These are phyloP conservation scores for Heliconius sara DNA, from an alignment of 2,888 invertebrate genomes.

Conservation along the genomic window DNA sequence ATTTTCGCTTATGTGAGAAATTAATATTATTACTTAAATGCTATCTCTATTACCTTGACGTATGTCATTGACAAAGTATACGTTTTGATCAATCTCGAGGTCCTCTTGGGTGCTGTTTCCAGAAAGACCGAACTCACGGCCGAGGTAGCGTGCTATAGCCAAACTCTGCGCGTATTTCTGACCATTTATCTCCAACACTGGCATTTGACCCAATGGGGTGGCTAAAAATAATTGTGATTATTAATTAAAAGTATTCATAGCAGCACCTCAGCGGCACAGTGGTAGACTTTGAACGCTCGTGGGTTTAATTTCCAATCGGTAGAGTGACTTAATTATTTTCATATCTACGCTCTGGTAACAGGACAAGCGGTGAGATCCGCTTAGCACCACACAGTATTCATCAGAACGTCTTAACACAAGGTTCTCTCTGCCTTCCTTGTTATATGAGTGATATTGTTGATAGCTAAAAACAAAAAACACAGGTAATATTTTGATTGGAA, in stretches of 20 bases:
- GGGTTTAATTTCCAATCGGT: not conserved
- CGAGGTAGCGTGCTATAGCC: constrained; percentile 86
- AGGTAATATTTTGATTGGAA: not conserved
- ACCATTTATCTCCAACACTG: constrained; percentile 86
- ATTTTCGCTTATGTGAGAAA: too few species aligned
- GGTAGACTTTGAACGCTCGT: too few species aligned
- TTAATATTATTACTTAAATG: not conserved
- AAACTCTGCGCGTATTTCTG: constrained; percentile 84
- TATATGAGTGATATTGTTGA: too few species aligned
- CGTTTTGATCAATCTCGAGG: not conserved
- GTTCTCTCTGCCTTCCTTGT: too few species aligned
- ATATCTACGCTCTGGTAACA: too few species aligned
- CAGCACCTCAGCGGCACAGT: not conserved
- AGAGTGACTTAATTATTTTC: not conserved
- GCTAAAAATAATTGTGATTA: constrained; percentile 49
- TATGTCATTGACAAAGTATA: constrained; percentile 85
- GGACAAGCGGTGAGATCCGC: too few species aligned
- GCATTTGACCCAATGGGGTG: constrained; percentile 86
- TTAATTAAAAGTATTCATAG: not conserved
- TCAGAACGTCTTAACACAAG: too few species aligned
- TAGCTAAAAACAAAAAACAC: not conserved
- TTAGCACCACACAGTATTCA: too few species aligned
- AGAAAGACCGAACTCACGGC: constrained; percentile 83
- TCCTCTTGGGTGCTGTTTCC: constrained; percentile 83
- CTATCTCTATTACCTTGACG: not conserved